phyloP scores from a whole-genome alignment of 2,888 invertebrate species.

The Caradrina clavipalpis region DNA sequence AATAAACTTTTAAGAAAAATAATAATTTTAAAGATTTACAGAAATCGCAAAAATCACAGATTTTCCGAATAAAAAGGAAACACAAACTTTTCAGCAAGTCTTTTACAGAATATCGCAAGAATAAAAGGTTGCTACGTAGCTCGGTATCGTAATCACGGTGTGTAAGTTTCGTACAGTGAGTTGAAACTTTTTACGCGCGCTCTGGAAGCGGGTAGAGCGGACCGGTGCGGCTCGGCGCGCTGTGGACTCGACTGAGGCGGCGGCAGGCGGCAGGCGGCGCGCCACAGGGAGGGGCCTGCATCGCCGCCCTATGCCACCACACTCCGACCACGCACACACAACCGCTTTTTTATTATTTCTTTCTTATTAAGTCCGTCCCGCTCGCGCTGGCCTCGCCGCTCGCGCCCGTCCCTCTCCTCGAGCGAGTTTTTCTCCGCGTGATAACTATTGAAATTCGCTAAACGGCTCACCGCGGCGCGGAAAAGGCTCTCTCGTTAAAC shows the following conservation, averaged over 20 bases:
- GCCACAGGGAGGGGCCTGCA: slow-evolving; percentile 89
- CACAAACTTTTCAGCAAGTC: slow-evolving; percentile 67
- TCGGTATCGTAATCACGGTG: slow-evolving; percentile 72
- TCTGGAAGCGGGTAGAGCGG: slow-evolving; percentile 75
- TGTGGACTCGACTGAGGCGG: slow-evolving; percentile 88
- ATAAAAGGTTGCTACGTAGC: slow-evolving; percentile 61
- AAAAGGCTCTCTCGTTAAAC: slow-evolving; percentile 90
- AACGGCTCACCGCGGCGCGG: slow-evolving; percentile 90
- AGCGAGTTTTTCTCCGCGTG: slow-evolving; percentile 89
- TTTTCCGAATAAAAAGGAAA: slow-evolving; percentile 55
- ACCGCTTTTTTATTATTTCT: slow-evolving; percentile 90
- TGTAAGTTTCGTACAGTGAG: slow-evolving; percentile 82
- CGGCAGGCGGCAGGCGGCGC: slow-evolving; percentile 81
- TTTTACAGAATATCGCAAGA: slow-evolving; percentile 49
- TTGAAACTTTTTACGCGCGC: slow-evolving; percentile 89
- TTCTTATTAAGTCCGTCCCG: slow-evolving; percentile 87
- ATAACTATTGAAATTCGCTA: slow-evolving; percentile 91
- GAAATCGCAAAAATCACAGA: slow-evolving; percentile 65
- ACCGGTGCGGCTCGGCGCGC: slow-evolving; percentile 86
- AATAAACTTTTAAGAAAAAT: slow-evolving; percentile 28
- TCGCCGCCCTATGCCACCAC: slow-evolving; percentile 89
- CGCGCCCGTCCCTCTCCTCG: slow-evolving; percentile 80
- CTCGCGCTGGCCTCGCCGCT: slow-evolving; percentile 77
- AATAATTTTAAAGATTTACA: slow-evolving; percentile 25
- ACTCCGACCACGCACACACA: slow-evolving; percentile 89